These are phyloP conservation scores for Nematopogon swammerdamellus DNA, from an alignment of 2,888 invertebrate species.

Conservation along the genomic window DNA sequence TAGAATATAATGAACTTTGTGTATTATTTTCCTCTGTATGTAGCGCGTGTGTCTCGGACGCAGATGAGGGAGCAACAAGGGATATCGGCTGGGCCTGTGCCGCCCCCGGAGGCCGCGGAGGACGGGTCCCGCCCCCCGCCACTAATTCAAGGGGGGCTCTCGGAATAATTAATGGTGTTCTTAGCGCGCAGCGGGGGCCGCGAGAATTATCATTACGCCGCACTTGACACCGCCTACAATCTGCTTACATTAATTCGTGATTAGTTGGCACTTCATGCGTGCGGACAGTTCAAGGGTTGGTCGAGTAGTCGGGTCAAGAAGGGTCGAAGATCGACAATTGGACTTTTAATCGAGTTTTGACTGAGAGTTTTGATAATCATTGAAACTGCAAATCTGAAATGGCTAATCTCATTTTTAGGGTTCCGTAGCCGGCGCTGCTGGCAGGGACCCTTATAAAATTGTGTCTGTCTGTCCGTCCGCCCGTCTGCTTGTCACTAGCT, in stretches of 20 bases:
- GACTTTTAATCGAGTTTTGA: too few species aligned
- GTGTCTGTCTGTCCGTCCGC: too few species aligned
- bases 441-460: too few species aligned
- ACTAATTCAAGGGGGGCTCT: conserved; percentile 27
- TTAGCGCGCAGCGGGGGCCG: conserved; percentile 48
- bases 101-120: neutral
- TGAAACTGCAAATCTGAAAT: too few species aligned
- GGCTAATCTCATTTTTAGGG: too few species aligned
- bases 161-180: conserved; percentile 53
- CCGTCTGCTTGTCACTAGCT: too few species aligned
- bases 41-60: too few species aligned
- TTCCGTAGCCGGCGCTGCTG: too few species aligned
- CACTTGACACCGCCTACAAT: conserved; percentile 29
- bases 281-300: neutral
- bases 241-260: conserved; percentile 49
- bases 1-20: too few species aligned
- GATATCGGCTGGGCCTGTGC: neutral
- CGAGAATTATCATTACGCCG: conserved; percentile 43
- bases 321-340: too few species aligned
- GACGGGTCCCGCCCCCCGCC: neutral
- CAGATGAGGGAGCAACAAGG: neutral
- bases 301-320: neutral
- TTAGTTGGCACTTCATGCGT: conserved; percentile 36
- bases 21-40: too few species aligned
- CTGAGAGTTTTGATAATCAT: too few species aligned